A percentile compares a stretch with the other conserved stretches of the same genome.
These are phyloP conservation scores for Lycodopsis pacificus DNA, from an alignment of 2,797 vertebrate genomes.

Conservation along the genomic window DNA sequence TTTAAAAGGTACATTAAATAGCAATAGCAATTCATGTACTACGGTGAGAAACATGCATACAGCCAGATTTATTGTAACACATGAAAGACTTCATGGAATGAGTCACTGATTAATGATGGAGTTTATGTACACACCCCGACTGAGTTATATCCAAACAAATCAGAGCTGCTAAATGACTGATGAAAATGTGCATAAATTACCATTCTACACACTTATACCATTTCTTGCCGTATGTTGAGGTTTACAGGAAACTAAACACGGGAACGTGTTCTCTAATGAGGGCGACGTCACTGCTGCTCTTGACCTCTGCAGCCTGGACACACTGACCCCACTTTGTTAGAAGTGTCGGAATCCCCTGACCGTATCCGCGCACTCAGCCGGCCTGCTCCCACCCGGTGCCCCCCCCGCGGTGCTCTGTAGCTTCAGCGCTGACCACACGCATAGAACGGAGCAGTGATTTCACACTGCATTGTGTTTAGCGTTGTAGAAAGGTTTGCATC, in stretches of 20 bases:
- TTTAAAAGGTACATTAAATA: background rate
- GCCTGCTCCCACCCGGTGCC: background rate
- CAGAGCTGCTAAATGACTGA: constrained; percentile 35
- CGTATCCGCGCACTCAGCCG: background rate
- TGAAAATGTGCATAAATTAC: constrained; percentile 48
- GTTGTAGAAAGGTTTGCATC: background rate
- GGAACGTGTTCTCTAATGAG: constrained; percentile 21
- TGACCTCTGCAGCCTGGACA: constrained; percentile 25
- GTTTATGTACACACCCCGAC: constrained; percentile 35
- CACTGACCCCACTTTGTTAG: constrained; percentile 37
- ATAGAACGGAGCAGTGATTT: background rate
- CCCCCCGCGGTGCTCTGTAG: background rate
- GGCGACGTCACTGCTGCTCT: constrained; percentile 13
- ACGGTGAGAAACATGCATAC: background rate
- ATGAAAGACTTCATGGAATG: constrained; percentile 10
- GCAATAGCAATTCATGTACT: background rate
- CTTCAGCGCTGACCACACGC: background rate
- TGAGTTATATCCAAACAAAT: constrained; percentile 34
- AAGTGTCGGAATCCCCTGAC: constrained; percentile 36
- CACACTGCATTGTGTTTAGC: background rate
- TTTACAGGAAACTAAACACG: constrained; percentile 18
- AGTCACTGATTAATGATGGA: constrained; percentile 18
- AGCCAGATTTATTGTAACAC: background rate
- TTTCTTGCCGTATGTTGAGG: background rate
- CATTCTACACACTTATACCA: constrained; percentile 15